phyloP scores from a whole-genome alignment of 2,797 vertebrate genomes.

The Pangasius krempfi region DNA sequence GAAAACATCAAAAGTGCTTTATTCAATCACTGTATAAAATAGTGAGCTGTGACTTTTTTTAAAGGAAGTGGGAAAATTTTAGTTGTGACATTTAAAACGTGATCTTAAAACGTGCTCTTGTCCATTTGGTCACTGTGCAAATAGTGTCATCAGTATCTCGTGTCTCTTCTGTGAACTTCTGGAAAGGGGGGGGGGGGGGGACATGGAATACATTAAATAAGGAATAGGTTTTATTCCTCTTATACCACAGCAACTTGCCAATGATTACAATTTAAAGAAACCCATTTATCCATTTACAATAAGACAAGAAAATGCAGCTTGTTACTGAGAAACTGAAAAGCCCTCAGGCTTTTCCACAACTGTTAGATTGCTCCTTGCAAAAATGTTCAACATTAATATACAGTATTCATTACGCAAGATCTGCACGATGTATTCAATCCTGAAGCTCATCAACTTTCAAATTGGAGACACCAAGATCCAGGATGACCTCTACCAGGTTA shows the following conservation, averaged over 20 bases:
- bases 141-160: conserved; percentile 71
- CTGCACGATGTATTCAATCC: background rate
- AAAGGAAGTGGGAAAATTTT: conserved; percentile 30
- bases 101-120: conserved; percentile 51
- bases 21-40: conserved; percentile 67
- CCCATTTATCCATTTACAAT: background rate
- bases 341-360: background rate
- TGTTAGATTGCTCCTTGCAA: no score
- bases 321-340: background rate
- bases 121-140: conserved; percentile 60
- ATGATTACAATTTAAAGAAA: background rate
- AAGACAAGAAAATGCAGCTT: background rate
- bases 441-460: background rate
- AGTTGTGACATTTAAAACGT: conserved; percentile 60
- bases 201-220: background rate
- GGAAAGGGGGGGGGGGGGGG: background rate
- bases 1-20: conserved; percentile 45
- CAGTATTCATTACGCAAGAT: background rate
- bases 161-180: conserved; percentile 73
- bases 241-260: background rate
- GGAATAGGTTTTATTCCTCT: background rate
- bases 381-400: no score
- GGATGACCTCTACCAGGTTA: background rate
- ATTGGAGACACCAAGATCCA: no score
- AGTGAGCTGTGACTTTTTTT: conserved; percentile 58